Evolutionary conservation across 2,113 vertebrate genomes (phyloP).

Genomic region (Cettia cetti): DNA sequence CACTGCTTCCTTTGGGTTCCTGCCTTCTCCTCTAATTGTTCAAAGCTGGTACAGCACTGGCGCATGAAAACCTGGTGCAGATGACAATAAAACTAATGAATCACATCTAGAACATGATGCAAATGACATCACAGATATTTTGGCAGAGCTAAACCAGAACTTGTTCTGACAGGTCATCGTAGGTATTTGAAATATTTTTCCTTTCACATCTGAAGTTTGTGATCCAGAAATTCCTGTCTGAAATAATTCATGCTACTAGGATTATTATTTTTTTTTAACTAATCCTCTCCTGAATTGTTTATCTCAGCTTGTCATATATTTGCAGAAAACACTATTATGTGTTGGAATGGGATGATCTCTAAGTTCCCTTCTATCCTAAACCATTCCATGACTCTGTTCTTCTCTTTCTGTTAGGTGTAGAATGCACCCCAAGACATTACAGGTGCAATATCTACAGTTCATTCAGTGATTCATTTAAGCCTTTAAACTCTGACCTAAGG

Average conservation of each 20-base stretch:
- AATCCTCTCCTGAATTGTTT: not conserved
- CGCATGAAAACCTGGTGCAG: not conserved
- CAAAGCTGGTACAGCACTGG: not conserved
- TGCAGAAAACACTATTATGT: not conserved
- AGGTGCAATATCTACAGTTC: not conserved
- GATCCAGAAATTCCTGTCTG: not conserved
- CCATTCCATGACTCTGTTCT: not conserved
- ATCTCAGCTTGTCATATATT: not conserved
- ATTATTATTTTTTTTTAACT: not conserved
- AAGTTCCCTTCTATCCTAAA: not conserved
- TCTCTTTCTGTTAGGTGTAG: not conserved
- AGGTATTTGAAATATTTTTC: not conserved
- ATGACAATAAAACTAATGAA: not conserved
- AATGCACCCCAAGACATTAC: too few relatives aligned
- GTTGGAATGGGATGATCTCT: not conserved
- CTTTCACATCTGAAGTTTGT: not conserved
- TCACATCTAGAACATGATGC: not conserved
- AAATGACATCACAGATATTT: not conserved
- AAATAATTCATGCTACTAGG: not conserved
- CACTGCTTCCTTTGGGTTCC: not conserved
- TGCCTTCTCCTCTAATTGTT: not conserved
- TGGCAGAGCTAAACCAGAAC: not conserved
- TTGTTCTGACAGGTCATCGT: not conserved
- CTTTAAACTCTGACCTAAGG: not conserved
- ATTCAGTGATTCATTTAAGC: not conserved